Base-by-base conservation (phyloP, 2,797 vertebrate species). In the Spheniscus humboldti region DNA sequence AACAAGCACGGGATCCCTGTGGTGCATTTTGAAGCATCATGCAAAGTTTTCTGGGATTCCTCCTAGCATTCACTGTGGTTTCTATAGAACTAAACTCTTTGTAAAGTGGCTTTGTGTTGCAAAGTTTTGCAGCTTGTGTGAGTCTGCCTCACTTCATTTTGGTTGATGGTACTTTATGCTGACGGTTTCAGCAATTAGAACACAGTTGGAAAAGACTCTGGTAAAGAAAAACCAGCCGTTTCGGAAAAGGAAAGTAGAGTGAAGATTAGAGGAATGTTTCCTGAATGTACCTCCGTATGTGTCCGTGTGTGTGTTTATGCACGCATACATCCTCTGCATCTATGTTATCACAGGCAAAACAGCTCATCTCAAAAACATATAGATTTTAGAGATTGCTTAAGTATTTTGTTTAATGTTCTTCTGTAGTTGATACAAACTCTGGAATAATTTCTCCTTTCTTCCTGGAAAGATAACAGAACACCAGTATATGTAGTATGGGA, bases 81-180 rank as follows among this genome's bases (percentile, higher is more conserved):
- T 91, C 93, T 88, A 93, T 53, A 88, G 93, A 94, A 93, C 86
- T 63, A 3, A 80, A 37, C 53, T 75, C 95, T 96, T 88, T 95
- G 90, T 92, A 25, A 75, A 15, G 41, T 50, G 83, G 86, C 89
- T 97, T 94, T 95, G 96, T 83, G 81, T 91, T 92, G 96, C 94
- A 88, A 93, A 92, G 79, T 83, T 92, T 13, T 35, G 90, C 67
- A 6, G 88, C 77, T 83, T 73, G 84, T 56, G 92, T 3, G 93
- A 92, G 93, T 35, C 94, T 11, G 78, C 75, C 90, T 76, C 60
- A 13, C 86, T 79, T 75, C 68, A 11, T 68, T 89, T 56, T 15
- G 92, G 88, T 37, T 18, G 86, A 88, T 71, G 73, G 95, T 33
- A 93, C 64, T 91, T 95, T 68, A 72, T 33, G 82, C 78, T 33